Percentiles rank a stretch among this genome's conserved stretches.
phyloP scores from a whole-genome alignment of 2,113 vertebrate species.

The Coptodon rendalli region DNA sequence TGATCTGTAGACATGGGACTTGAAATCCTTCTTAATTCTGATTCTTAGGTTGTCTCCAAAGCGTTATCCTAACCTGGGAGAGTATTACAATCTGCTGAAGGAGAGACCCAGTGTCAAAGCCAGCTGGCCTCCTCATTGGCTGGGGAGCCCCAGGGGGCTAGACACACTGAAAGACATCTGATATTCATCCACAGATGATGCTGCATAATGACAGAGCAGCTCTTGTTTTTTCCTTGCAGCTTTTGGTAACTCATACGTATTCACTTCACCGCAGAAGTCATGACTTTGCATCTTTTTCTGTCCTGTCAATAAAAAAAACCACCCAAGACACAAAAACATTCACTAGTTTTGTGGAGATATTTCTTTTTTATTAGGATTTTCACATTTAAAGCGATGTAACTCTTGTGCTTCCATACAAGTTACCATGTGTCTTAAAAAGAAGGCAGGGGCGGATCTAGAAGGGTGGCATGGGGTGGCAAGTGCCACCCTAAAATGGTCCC shows the following conservation, averaged over 20 bases:
- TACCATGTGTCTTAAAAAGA: background rate
- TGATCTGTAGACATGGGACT: background rate
- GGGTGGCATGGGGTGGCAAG: too few relatives aligned
- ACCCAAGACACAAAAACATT: background rate
- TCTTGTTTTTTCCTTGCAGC: background rate
- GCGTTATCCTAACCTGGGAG: conserved; percentile 54
- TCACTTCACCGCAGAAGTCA: background rate
- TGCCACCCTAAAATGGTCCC: too few relatives aligned
- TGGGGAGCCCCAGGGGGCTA: conserved; percentile 37
- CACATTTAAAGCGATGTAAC: background rate
- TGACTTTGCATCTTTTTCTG: background rate
- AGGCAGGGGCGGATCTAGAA: too few relatives aligned
- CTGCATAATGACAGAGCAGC: background rate
- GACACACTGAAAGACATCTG: conserved; percentile 55
- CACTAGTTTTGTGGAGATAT: background rate
- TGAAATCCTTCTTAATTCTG: background rate
- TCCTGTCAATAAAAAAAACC: background rate
- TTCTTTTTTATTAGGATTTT: background rate
- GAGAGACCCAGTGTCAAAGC: conserved; percentile 64
- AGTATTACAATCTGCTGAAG: conserved; percentile 63
- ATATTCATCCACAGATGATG: background rate
- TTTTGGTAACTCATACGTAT: background rate
- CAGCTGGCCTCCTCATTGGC: conserved; percentile 71
- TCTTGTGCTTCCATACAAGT: background rate
- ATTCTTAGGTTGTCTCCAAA: conserved; percentile 49